Conservation (phyloP, 2,888 invertebrate genomes). For the Hesperia comma region DNA sequence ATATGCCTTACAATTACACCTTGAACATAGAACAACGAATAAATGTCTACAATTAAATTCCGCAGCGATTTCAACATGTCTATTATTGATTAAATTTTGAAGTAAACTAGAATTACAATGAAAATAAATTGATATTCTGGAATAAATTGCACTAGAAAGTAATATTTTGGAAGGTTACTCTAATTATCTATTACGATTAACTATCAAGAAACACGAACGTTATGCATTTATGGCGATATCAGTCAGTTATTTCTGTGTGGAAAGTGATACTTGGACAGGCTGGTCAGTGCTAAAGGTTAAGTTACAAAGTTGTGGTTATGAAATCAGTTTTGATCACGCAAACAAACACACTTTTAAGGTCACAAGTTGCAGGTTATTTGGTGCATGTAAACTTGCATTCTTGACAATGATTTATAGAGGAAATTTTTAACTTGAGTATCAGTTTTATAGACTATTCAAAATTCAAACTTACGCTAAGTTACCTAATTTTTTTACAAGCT, state of each 20-base stretch:
- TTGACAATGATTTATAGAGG: too few relatives aligned
- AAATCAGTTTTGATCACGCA: constrained; percentile 59
- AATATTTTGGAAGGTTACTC: constrained; percentile 53
- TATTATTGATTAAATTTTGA: too few relatives aligned
- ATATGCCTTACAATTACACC: constrained; percentile 11
- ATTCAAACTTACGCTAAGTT: too few relatives aligned
- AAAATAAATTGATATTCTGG: not conserved
- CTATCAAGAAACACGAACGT: constrained; percentile 53
- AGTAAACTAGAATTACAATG: too few relatives aligned
- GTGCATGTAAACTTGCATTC: not conserved
- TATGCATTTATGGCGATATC: constrained; percentile 40
- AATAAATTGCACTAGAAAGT: constrained; percentile 54
- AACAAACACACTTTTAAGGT: constrained; percentile 47
- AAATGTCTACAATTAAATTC: too few relatives aligned
- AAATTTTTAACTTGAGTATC: too few relatives aligned
- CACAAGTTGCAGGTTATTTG: constrained; percentile 59
- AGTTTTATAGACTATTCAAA: too few relatives aligned
- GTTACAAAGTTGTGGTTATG: constrained; percentile 53
- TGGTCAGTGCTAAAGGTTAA: constrained; percentile 30
- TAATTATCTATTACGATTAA: constrained; percentile 53
- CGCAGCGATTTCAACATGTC: too few relatives aligned
- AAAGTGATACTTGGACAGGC: constrained; percentile 51
- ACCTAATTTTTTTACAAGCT: too few relatives aligned
- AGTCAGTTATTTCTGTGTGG: constrained; percentile 41
- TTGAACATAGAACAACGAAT: not conserved